Evolutionary conservation across 2,888 invertebrate species (phyloP), one percentile per base, ranked within the genome.

Genomic region (Hydropsyche betteni): DNA sequence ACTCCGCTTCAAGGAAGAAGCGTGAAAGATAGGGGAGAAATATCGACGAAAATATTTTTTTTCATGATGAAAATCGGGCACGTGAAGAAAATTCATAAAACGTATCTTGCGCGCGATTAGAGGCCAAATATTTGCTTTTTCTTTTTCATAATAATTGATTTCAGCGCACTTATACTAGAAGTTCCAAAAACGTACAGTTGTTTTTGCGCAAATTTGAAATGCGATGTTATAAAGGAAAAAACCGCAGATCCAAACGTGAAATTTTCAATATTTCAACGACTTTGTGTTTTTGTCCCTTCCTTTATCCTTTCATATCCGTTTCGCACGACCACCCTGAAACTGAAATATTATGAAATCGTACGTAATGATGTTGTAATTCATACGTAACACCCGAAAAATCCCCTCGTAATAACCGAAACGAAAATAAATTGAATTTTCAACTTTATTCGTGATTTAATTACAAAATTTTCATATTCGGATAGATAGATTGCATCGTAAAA

Each of bases 331-430:
- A 58, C 5, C 16, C 16, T 7, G 4, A 16, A 14, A 16, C 14
- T 58, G 5, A 58, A 58, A 58, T 58, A 24, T 58, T 58, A 16
- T 58, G 58, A 58, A 16, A 58, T 58, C 16, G 16, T 58, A 58
- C 8, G 16, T 24, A 24, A 58, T 24, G 24, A 16, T 16, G 5
- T 1, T 4, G 24, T 58, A 58, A 16, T 58, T 58, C 58, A 24
- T 16, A 24, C 24, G 14, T 24, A 8, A 24, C 16, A 58, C 14
- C 8, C 16, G 0, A 16, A 58, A 58, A 58, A 24, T 14, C 16
- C 16, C 16, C 14, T 0, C 4, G 16, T 58, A 14, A 3, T 4
- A 10, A 44, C 44, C 3, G 6, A 10, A 44, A 6, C 44, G 44
- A 44, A 44, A 44, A 4, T 44, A 10, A 44, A 44, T 44, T 44